phyloP scores from a whole-genome alignment of 2,888 invertebrate genomes.

The Drosophila acutilabella region DNA sequence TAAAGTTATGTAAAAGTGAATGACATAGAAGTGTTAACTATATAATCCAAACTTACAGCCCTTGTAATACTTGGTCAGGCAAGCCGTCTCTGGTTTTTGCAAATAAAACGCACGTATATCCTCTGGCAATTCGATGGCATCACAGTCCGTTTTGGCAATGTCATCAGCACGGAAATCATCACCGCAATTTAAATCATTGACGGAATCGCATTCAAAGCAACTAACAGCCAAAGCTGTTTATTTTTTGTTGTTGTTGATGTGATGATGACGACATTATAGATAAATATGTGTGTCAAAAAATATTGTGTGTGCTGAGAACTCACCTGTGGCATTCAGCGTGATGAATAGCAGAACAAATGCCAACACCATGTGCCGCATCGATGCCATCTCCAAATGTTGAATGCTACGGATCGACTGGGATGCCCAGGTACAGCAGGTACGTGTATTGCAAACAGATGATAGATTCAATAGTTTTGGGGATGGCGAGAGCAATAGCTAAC shows the following conservation, averaged over 20 bases:
- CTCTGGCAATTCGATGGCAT: slow-evolving; percentile 71
- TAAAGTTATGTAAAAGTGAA: not conserved
- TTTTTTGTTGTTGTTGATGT: slow-evolving; percentile 10
- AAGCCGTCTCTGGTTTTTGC: slow-evolving; percentile 75
- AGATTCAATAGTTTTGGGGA: slow-evolving; percentile 8
- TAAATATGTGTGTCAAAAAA: slow-evolving; percentile 66
- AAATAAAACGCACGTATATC: slow-evolving; percentile 54
- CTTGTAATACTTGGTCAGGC: slow-evolving; percentile 76
- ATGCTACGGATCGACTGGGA: slow-evolving; percentile 10
- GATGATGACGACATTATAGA: slow-evolving; percentile 59
- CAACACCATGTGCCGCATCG: slow-evolving; percentile 45
- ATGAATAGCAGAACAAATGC: slow-evolving; percentile 57
- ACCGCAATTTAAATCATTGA: slow-evolving; percentile 76
- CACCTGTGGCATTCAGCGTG: slow-evolving; percentile 61
- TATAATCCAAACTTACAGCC: slow-evolving; percentile 66
- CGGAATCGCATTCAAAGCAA: slow-evolving; percentile 83
- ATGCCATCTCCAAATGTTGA: slow-evolving; percentile 17
- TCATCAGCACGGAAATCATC: slow-evolving; percentile 67
- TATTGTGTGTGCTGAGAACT: slow-evolving; percentile 28
- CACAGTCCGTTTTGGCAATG: slow-evolving; percentile 75
- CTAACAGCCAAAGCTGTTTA: slow-evolving; percentile 71
- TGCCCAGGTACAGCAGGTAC: slow-evolving; percentile 39
- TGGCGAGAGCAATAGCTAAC: not conserved
- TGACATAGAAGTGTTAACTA: not conserved
- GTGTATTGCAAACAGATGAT: slow-evolving; percentile 28